These are phyloP conservation scores for Hydractinia symbiolongicarpus DNA, from an alignment of 30 jellyfish, hydroid and myxozoan genomes.

Conservation along the genomic window DNA sequence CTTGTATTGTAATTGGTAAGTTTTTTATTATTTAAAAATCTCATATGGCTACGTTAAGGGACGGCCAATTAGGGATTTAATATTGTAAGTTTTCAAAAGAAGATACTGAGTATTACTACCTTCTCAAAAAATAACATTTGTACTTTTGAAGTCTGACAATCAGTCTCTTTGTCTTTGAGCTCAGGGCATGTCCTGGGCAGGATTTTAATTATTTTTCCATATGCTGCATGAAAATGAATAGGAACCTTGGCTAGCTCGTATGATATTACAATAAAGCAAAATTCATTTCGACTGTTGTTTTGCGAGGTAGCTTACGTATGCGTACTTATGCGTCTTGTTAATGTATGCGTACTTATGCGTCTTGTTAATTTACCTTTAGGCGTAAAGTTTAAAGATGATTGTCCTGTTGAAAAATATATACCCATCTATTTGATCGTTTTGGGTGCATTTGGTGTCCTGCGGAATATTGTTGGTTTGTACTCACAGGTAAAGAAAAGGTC, in stretches of 20 bases:
- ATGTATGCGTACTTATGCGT: too few relatives aligned
- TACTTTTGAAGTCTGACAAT: background rate
- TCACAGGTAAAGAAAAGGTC: slow-evolving; percentile 34
- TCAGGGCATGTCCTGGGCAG: too few relatives aligned
- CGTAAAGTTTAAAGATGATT: slow-evolving; percentile 58
- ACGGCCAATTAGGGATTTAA: background rate
- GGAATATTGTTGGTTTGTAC: slow-evolving; percentile 56
- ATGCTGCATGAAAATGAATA: too few relatives aligned
- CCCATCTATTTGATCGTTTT: slow-evolving; percentile 79
- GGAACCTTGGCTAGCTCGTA: too few relatives aligned
- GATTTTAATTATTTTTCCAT: too few relatives aligned
- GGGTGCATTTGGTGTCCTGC: slow-evolving; percentile 76
- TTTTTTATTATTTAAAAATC: background rate
- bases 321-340: too few relatives aligned
- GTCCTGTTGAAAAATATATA: slow-evolving; percentile 57
- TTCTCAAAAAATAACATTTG: background rate
- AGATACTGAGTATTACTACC: too few relatives aligned
- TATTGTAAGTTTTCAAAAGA: background rate
- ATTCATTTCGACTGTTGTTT: too few relatives aligned
- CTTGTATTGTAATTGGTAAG: slow-evolving; percentile 82
- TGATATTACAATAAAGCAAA: too few relatives aligned
- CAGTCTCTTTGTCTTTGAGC: too few relatives aligned
- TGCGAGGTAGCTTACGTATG: too few relatives aligned
- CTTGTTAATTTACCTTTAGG: slow-evolving; percentile 32
- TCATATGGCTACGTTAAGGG: too few relatives aligned